A percentile compares a stretch with the other conserved stretches of the same genome.
phyloP scores from a whole-genome alignment of 2,113 vertebrate genomes.

The Progne subis region DNA sequence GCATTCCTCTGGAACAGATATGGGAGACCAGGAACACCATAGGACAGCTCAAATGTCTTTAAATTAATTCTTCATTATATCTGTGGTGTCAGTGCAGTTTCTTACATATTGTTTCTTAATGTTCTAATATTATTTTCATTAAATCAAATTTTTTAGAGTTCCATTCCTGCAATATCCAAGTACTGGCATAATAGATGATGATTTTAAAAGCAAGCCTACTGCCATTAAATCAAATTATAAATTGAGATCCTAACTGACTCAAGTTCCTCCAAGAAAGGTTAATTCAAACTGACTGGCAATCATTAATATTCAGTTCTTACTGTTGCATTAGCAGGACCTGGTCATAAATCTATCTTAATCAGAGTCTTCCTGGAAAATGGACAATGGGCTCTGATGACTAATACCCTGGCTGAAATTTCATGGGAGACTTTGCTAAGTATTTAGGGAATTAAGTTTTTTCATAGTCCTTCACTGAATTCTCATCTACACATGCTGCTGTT shows the following conservation, averaged over 20 bases:
- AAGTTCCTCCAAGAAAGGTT: not conserved
- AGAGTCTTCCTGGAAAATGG: conserved; percentile 32
- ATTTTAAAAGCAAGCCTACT: not conserved
- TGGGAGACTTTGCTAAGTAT: not conserved
- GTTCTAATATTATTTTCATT: not conserved
- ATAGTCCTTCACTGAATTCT: not conserved
- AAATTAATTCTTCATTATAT: not conserved
- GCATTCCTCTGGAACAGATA: fast-evolving
- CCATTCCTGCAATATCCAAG: not conserved
- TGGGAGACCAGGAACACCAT: not conserved
- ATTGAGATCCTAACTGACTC: not conserved
- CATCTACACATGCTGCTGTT: not conserved
- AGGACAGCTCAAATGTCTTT: not conserved
- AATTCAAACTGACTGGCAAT: conserved; percentile 1
- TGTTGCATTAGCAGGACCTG: not conserved
- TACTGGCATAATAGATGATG: not conserved
- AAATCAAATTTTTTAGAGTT: not conserved
- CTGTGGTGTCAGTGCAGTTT: not conserved
- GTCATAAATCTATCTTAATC: conserved; percentile 18
- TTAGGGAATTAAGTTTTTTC: not conserved
- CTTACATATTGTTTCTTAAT: not conserved
- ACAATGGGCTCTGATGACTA: not conserved
- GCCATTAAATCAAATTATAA: not conserved
- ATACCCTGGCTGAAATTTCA: not conserved
- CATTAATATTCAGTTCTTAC: conserved; percentile 13